These are phyloP conservation scores for Drosophila borborema DNA, from an alignment of 2,888 invertebrate species.

Conservation along the genomic window DNA sequence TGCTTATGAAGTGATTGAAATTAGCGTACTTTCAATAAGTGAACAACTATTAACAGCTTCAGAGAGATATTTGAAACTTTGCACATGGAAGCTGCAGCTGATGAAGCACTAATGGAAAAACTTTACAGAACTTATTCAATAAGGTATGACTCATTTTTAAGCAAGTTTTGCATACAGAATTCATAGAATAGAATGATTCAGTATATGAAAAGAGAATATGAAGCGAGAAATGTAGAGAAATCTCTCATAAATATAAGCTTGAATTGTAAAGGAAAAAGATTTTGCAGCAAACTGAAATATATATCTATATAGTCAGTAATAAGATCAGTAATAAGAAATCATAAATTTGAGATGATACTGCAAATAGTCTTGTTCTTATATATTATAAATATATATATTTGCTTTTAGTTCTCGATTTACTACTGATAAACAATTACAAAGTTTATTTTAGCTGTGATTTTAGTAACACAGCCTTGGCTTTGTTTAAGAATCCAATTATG, in stretches of 20 bases:
- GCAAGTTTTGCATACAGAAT: background rate
- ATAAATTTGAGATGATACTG: no score
- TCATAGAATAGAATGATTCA: background rate
- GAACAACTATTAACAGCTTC: background rate
- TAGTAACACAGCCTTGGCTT: background rate
- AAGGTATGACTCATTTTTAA: background rate
- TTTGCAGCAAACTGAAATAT: no score
- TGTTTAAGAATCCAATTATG: slow-evolving; percentile 38
- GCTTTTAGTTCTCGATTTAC: no score
- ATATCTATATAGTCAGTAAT: no score
- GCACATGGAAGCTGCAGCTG: background rate
- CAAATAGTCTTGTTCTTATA: no score
- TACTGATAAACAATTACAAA: background rate
- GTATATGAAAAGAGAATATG: background rate
- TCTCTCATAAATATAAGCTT: no score
- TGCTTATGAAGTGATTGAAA: slow-evolving; percentile 15
- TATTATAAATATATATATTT: no score
- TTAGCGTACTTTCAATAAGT: background rate
- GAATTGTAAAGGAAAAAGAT: no score
- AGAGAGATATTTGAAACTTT: background rate
- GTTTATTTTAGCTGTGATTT: background rate
- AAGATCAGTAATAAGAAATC: no score
- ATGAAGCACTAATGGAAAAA: background rate
- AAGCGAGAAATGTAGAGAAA: no score
- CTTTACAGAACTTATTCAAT: background rate